These are phyloP conservation scores for Sinella curviseta DNA, from an alignment of 1,140 invertebrate species.

Conservation along the genomic window DNA sequence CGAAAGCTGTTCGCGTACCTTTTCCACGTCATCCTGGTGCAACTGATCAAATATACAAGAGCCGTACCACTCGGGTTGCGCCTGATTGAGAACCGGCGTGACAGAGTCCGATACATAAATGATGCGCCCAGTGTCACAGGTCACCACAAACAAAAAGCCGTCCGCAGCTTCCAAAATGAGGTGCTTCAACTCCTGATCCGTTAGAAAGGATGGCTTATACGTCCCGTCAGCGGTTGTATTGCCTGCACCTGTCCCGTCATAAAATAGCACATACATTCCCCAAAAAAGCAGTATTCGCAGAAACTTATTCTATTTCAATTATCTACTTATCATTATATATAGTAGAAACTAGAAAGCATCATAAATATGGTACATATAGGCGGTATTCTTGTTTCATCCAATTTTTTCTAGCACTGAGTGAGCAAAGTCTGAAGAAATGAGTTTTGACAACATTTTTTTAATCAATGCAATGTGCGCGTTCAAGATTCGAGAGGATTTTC, in stretches of 20 bases:
- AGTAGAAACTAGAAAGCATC: too few relatives aligned
- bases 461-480: too few relatives aligned
- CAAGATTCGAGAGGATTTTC: too few relatives aligned
- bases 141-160: slow-evolving; percentile 98
- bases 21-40: slow-evolving; percentile 97
- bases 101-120: slow-evolving; percentile 99
- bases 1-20: slow-evolving; percentile 95
- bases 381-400: too few relatives aligned
- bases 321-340: neutral
- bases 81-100: slow-evolving; percentile 63
- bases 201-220: slow-evolving; percentile 97
- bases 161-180: slow-evolving; percentile 98
- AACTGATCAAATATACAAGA: slow-evolving; percentile 92
- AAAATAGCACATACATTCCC: slow-evolving; percentile 38
- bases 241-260: slow-evolving; percentile 73
- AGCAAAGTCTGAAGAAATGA: too few relatives aligned
- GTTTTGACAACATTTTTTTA: too few relatives aligned
- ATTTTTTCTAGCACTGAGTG: too few relatives aligned
- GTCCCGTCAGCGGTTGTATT: slow-evolving; percentile 90
- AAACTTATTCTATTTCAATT: neutral
- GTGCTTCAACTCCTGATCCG: slow-evolving; percentile 98
- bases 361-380: too few relatives aligned
- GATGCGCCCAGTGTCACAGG: slow-evolving; percentile 93
- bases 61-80: slow-evolving; percentile 93
- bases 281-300: slow-evolving; percentile 32